phyloP scores from a whole-genome alignment of 2,113 vertebrate genomes.

The Romanogobio albipinnatus region DNA sequence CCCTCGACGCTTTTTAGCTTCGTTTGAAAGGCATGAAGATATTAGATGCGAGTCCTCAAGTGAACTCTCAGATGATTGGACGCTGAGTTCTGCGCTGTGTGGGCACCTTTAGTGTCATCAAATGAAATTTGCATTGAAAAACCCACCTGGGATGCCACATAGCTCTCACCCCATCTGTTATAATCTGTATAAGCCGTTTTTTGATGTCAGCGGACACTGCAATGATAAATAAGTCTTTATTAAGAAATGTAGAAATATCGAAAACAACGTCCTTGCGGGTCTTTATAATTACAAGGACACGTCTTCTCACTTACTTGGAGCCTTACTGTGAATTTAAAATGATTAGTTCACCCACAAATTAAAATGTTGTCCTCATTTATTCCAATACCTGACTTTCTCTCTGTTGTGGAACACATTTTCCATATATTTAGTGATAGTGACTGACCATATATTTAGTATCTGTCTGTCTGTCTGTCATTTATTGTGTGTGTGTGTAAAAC shows the following conservation, averaged over 20 bases:
- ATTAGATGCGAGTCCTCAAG: slow-evolving; percentile 33
- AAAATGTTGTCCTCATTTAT: not conserved
- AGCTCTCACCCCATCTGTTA: slow-evolving; percentile 9
- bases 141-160: not conserved
- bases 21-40: slow-evolving; percentile 39
- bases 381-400: not conserved
- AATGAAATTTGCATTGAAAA: slow-evolving; percentile 22
- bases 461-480: no score
- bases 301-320: not conserved
- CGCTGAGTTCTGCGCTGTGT: not conserved
- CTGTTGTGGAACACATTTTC: not conserved
- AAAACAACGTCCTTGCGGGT: not conserved
- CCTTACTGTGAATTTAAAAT: not conserved
- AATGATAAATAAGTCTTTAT: slow-evolving; percentile 8
- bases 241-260: not conserved
- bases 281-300: not conserved
- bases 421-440: no score
- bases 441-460: no score
- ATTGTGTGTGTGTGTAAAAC: no score
- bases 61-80: slow-evolving; percentile 21
- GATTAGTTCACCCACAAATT: not conserved
- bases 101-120: not conserved
- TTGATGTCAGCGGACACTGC: not conserved
- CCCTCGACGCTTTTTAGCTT: slow-evolving; percentile 33
- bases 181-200: slow-evolving; percentile 18